A percentile compares a stretch with the other conserved stretches of the same genome.
phyloP scores from a whole-genome alignment of 2,797 vertebrate species.

The Erethizon dorsatum region DNA sequence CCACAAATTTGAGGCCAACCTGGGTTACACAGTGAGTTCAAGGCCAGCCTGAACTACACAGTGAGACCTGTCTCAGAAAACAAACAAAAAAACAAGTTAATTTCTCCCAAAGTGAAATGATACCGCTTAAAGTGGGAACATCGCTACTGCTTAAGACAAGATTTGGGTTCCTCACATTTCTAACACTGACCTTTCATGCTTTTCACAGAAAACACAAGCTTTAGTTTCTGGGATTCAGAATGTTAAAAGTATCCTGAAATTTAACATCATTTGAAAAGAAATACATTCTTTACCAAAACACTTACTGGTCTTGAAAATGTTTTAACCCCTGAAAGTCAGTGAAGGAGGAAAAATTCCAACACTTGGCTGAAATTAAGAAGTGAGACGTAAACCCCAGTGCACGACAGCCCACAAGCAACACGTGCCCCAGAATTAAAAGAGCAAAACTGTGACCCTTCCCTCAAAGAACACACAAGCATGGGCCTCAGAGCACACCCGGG shows the following conservation, averaged over 20 bases:
- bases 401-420: not conserved
- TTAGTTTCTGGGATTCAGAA: not conserved
- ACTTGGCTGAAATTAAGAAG: slow-evolving; percentile 28
- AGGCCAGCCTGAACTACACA: not conserved
- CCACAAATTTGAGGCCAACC: not conserved
- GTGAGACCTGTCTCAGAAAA: not conserved
- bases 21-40: not conserved
- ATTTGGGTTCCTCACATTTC: not conserved
- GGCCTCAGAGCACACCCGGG: not conserved
- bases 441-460: not conserved
- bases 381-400: not conserved
- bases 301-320: not conserved
- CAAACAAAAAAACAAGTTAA: not conserved
- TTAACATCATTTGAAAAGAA: slow-evolving; percentile 23
- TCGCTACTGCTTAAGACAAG: not conserved
- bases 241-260: not conserved
- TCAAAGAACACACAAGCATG: slow-evolving; percentile 12
- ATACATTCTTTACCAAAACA: not conserved
- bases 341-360: not conserved
- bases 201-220: slow-evolving; percentile 36
- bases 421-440: slow-evolving; percentile 49
- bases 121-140: not conserved
- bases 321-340: not conserved
- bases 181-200: not conserved
- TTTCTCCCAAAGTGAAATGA: slow-evolving; percentile 10